These are phyloP conservation scores for Speoplatyrhinus poulsoni DNA, from an alignment of 2,113 vertebrate genomes.

Conservation along the genomic window DNA sequence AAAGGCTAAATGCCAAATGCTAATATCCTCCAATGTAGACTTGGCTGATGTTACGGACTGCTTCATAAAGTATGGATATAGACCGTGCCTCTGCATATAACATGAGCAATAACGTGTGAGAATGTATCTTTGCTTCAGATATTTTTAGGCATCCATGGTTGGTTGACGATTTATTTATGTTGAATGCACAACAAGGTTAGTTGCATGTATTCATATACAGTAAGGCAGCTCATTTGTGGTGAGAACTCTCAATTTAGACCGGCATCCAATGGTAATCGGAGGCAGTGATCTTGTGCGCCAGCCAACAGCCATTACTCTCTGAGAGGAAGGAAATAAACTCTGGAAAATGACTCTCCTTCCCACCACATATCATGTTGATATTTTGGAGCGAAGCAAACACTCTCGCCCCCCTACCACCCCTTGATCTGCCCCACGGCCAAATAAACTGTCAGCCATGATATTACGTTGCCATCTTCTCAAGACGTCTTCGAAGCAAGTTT, in stretches of 20 bases:
- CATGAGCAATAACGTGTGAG: neutral
- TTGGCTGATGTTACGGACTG: neutral
- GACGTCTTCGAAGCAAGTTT: conserved; percentile 32
- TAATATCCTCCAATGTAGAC: neutral
- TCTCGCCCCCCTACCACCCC: conserved; percentile 31
- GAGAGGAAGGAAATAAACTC: conserved; percentile 39
- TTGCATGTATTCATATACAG: conserved; percentile 16
- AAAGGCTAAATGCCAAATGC: neutral
- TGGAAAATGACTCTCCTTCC: conserved; percentile 58
- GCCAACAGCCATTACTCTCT: conserved; percentile 30
- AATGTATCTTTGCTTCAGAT: conserved; percentile 15
- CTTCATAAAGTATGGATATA: neutral
- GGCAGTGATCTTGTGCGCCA: conserved; percentile 31
- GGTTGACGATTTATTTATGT: conserved; percentile 30
- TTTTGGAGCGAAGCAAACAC: conserved; percentile 57
- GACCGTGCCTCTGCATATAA: neutral
- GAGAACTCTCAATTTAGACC: conserved; percentile 48
- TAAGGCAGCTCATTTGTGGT: conserved; percentile 21
- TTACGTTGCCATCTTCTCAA: conserved; percentile 52
- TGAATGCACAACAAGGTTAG: conserved; percentile 18
- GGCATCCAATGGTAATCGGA: conserved; percentile 42
- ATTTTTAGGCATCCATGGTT: conserved; percentile 22
- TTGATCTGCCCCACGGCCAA: conserved; percentile 51
- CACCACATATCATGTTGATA: conserved; percentile 62
- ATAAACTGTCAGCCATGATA: conserved; percentile 61